Evolutionary conservation across 2,797 vertebrate species (phyloP).

Genomic region (Silurus lanzhouensis): DNA sequence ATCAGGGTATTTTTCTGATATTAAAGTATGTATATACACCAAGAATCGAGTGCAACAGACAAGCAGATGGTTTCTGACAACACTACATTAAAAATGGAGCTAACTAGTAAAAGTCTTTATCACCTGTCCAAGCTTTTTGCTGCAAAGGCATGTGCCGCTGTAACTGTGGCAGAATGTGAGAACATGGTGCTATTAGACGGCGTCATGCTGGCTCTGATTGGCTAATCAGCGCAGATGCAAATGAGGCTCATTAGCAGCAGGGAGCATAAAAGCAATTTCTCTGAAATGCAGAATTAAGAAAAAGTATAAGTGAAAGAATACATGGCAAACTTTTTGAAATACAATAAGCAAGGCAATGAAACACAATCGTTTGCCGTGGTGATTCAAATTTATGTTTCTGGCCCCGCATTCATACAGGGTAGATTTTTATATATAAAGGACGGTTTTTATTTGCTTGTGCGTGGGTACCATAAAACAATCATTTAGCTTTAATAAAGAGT

Average conservation of each 20-base stretch:
- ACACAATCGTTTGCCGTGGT: not conserved
- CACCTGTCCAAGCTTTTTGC: constrained; percentile 18
- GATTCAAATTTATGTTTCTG: not conserved
- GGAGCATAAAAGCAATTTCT: constrained; percentile 27
- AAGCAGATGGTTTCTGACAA: constrained; percentile 8
- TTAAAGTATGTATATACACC: not conserved
- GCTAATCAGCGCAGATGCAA: constrained; percentile 52
- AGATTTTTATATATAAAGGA: not conserved
- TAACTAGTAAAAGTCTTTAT: not conserved
- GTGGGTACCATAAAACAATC: not conserved
- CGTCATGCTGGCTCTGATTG: constrained; percentile 49
- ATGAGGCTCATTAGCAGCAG: constrained; percentile 47
- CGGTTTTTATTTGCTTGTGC: not conserved
- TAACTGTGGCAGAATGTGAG: constrained; percentile 24
- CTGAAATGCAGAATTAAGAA: not conserved
- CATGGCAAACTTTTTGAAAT: not conserved
- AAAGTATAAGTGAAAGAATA: constrained; percentile 1
- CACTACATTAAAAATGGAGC: not conserved
- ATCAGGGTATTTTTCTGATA: not conserved
- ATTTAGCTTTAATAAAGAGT: not conserved
- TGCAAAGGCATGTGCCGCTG: not conserved
- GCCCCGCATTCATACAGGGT: not conserved
- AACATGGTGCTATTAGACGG: constrained; percentile 34
- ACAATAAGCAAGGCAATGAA: not conserved
- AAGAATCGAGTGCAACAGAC: not conserved